phyloP scores from a whole-genome alignment of 2,888 invertebrate genomes.

The Bruchidius siliquastri region DNA sequence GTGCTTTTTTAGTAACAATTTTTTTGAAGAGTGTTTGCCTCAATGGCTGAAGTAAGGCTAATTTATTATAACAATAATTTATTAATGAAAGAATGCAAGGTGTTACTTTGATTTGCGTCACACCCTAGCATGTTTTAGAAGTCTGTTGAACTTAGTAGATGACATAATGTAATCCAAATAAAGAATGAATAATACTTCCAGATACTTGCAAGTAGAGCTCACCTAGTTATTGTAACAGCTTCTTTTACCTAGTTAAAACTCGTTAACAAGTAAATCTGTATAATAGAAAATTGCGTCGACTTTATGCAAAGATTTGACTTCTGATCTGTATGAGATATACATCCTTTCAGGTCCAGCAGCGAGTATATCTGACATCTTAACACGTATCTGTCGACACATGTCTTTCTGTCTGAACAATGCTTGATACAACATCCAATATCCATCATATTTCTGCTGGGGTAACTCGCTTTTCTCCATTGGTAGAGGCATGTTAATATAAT shows the following conservation, averaged over 20 bases:
- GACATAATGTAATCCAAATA: no score
- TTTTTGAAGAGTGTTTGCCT: no score
- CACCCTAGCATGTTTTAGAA: no score
- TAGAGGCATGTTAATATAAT: neutral
- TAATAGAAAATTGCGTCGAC: neutral
- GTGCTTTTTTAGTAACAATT: no score
- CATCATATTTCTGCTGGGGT: neutral
- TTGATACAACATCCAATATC: neutral
- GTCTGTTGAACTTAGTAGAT: no score
- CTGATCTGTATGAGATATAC: neutral
- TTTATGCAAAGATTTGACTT: neutral
- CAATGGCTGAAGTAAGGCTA: no score
- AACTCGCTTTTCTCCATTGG: neutral
- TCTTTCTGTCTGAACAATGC: neutral
- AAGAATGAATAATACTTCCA: neutral
- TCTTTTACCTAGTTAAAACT: neutral
- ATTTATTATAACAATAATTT: no score
- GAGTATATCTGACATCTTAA: neutral
- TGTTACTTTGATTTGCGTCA: no score
- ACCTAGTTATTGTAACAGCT: no score
- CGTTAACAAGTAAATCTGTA: neutral
- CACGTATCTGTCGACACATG: neutral
- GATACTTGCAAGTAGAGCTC: no score
- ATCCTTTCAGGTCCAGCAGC: neutral
- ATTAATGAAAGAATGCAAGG: no score